Base-by-base conservation (phyloP, 2,113 vertebrate species). In the Planiliza haematocheilus region DNA sequence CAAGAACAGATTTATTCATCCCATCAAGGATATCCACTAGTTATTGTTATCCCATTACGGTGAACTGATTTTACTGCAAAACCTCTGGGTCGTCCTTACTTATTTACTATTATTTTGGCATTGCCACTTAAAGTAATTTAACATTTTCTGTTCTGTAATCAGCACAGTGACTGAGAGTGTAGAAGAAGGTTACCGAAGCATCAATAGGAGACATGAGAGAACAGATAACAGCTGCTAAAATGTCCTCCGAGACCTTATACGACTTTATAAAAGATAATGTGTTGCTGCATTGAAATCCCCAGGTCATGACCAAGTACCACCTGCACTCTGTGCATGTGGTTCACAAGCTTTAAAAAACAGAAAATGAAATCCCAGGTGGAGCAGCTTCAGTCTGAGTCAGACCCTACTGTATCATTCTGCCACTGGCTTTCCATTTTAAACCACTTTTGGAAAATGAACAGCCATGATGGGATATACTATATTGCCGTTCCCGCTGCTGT, bases 401-500 rank as follows among this genome's bases (percentile, higher is more conserved):
- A 60, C 37, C 65, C 21, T 12, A 52, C 74, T 49, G 61, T 58
- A 60, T 45, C 8, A 59, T 24, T 56, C 39, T 49, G 68, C 39
- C n/a, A 18, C 70, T 12, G 52, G 36, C 53, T 66, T 74, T 42
- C 75, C 42, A 75, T 83, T 77, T 82, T 70, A 55, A 86, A 69
- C 56, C 74, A 61, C 85, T 79, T 20, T 0, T 45, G 10, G 56
- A 79, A 77, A 87, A 81, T 75, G 78, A 89, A 78, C 53, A 62
- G 67, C 50, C 55, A 37, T 43, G 61, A 83, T 84, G 37, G 61
- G 74, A 74, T 59, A 74, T 80, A n/a, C 43, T 39, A 78, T 79
- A 74, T 79, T 72, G 56, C 64, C 41, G 38, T 56, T 59, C 51
- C 45, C 10, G 8, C 78, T 53, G 74, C 71, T 77, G 80, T 80